These are phyloP conservation scores for Cossypha heuglini DNA, from an alignment of 2,797 vertebrate species.

Conservation along the genomic window DNA sequence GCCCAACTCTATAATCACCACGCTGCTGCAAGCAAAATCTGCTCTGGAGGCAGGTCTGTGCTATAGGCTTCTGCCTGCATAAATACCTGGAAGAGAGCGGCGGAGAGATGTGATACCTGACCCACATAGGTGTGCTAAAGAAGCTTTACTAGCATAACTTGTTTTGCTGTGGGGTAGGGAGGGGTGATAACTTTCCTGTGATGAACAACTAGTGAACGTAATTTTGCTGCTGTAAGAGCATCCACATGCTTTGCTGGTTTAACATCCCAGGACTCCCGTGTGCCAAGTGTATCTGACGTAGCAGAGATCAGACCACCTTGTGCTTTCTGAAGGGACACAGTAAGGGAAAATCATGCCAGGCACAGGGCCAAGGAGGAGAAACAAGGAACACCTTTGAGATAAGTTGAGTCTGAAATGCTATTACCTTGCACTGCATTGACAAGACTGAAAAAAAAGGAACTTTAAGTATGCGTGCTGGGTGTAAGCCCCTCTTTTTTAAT, in stretches of 20 bases:
- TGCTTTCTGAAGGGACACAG: background rate
- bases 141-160: slow-evolving; percentile 49
- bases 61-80: slow-evolving; percentile 42
- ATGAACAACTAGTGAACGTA: background rate
- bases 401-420: background rate
- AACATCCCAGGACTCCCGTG: background rate
- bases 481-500: background rate
- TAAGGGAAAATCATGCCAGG: background rate
- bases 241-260: background rate
- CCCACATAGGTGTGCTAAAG: slow-evolving; percentile 46
- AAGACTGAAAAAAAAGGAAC: background rate
- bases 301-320: background rate
- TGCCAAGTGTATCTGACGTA: background rate
- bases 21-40: slow-evolving; percentile 15
- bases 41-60: background rate
- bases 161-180: slow-evolving; percentile 33
- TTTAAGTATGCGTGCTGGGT: background rate
- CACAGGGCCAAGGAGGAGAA: background rate
- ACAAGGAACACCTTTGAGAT: background rate
- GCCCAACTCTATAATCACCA: slow-evolving; percentile 41
- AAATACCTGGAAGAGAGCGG: background rate
- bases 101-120: slow-evolving; percentile 47
- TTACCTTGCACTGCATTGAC: background rate
- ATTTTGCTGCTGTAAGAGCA: slow-evolving; percentile 29
- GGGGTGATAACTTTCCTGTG: slow-evolving; percentile 38